Evolutionary conservation across 1,140 invertebrate genomes (phyloP), one percentile per base, ranked within the genome.

Genomic region (Nautilus pompilius): DNA sequence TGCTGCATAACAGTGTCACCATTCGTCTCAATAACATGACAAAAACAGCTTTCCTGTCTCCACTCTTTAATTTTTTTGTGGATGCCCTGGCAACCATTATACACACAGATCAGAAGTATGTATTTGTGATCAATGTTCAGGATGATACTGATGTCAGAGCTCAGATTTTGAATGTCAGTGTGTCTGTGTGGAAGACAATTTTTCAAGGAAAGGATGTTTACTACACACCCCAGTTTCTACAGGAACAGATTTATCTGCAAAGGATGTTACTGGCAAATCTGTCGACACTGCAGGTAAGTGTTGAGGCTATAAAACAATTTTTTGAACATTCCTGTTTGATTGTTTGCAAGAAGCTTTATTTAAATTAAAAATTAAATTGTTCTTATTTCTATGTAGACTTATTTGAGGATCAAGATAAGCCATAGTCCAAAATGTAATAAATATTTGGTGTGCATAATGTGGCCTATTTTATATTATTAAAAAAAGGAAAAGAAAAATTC

Each of bases 1-100:
- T 98, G 92, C 83, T 99, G 0, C 89, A 90, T 66, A 96, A 96
- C 80, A 96, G 94, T 0, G 93, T 99, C 8, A 98, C 95, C 0
- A 90, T 99, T 0, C 87, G 95, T 30, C 80, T 99, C 1, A 91
- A 93, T 72, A 92, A 95, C 68, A 96, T 99, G 91, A 95, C 92
- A 0, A 90, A 91, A 45, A 91, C 95, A 72, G 90, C 90, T 0
- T 99, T 99, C 80, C 85, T 99, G 2, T 97, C 95, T 28, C 92
- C 93, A 0, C 81, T 98, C 3, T 86, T 95, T 4, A 88, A 90
- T 22, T 94, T 93, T 78, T 98, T 99, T 76, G 79, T 95, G 0
- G 93, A 96, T 72, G 94, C 93, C 0, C 77, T 99, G 22, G 91
- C 95, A 0, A 91, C 93, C 0, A 93, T 98, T 65, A 90, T 98